These are phyloP conservation scores for Hestina assimilis DNA, from an alignment of 1,140 invertebrate genomes.

Conservation along the genomic window DNA sequence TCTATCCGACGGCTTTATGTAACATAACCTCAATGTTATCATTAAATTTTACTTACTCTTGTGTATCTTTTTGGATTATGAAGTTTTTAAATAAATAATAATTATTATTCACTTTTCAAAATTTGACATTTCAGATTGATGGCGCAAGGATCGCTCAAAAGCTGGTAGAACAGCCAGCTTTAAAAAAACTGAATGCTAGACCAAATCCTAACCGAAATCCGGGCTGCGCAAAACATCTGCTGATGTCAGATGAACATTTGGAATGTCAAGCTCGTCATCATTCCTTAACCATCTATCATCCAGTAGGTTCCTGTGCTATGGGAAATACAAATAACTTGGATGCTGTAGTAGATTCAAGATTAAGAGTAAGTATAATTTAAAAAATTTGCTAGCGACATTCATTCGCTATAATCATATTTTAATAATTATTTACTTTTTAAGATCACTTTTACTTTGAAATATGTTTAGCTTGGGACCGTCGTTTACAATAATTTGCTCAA, in stretches of 20 bases:
- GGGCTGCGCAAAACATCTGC: constrained; percentile 77
- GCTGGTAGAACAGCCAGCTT: constrained; percentile 81
- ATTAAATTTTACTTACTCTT: too few relatives aligned
- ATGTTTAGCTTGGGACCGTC: too few relatives aligned
- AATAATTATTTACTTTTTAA: too few relatives aligned
- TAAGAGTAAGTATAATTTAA: constrained; percentile 42
- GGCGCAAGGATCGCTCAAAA: constrained; percentile 84
- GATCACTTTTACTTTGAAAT: too few relatives aligned
- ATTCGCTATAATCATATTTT: too few relatives aligned
- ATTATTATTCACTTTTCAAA: too few relatives aligned
- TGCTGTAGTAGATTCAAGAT: constrained; percentile 78
- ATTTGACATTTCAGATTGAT: constrained; percentile 79
- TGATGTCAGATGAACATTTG: constrained; percentile 82
- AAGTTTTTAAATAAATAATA: too few relatives aligned
- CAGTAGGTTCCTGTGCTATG: constrained; percentile 82
- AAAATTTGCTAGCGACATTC: too few relatives aligned
- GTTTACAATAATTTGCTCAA: too few relatives aligned
- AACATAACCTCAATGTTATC: too few relatives aligned
- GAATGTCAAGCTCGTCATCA: constrained; percentile 74
- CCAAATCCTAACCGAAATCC: constrained; percentile 82
- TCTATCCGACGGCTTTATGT: too few relatives aligned
- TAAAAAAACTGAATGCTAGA: constrained; percentile 81
- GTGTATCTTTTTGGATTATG: too few relatives aligned
- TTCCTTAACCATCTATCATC: constrained; percentile 72
- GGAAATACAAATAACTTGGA: constrained; percentile 71